Conservation (phyloP, 2,888 invertebrate species). For the Heliconius ismenius region DNA sequence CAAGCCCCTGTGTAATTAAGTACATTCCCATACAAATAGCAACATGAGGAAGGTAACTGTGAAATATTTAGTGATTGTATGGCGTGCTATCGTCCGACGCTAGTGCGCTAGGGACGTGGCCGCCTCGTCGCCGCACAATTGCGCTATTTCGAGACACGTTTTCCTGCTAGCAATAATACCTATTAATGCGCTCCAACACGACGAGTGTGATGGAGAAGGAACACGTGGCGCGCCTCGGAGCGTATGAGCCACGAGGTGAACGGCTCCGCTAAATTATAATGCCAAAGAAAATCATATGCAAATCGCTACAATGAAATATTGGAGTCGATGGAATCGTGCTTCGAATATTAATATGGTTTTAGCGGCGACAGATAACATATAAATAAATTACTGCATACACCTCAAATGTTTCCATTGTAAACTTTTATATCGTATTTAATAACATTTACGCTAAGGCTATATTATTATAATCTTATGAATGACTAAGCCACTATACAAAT, state of each 20-base stretch:
- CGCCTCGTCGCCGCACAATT: conserved; percentile 62
- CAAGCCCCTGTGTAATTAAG: not conserved
- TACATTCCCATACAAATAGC: conserved; percentile 21
- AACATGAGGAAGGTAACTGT: not conserved
- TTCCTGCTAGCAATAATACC: conserved; percentile 71
- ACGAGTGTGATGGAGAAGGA: conserved; percentile 40
- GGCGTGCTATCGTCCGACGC: conserved; percentile 44
- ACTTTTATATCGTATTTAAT: not conserved
- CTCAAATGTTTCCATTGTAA: not conserved
- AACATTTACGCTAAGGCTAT: not conserved
- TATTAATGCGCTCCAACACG: conserved; percentile 53
- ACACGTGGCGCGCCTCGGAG: conserved; percentile 55
- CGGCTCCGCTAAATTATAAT: conserved; percentile 51
- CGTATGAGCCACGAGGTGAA: conserved; percentile 61
- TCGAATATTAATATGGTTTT: conserved; percentile 29
- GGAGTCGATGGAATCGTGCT: conserved; percentile 32
- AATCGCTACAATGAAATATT: conserved; percentile 43
- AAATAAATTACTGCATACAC: not conserved
- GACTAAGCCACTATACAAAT: not conserved
- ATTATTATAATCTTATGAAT: not conserved
- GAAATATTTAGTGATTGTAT: conserved; percentile 44
- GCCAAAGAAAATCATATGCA: conserved; percentile 33
- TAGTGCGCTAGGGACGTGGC: conserved; percentile 54
- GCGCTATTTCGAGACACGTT: conserved; percentile 73
- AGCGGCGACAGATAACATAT: conserved; percentile 16